These are phyloP conservation scores for Liopterus haemorrhoidalis DNA, from an alignment of 2,888 invertebrate genomes.

Conservation along the genomic window DNA sequence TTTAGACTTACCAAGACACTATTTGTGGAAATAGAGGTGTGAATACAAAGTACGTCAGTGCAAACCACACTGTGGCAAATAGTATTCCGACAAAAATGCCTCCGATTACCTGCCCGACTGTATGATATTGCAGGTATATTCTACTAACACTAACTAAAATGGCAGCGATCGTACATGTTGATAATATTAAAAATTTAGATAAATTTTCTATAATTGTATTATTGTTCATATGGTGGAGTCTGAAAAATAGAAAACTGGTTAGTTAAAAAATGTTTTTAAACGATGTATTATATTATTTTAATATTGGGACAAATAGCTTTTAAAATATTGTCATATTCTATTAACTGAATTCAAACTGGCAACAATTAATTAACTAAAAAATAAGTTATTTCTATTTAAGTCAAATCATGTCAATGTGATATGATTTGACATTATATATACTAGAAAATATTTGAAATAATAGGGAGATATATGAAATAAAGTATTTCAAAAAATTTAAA, in stretches of 20 bases:
- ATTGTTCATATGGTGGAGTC: slow-evolving; percentile 77
- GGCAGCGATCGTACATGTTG: slow-evolving; percentile 55
- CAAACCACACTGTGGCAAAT: slow-evolving; percentile 77
- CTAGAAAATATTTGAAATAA: no score
- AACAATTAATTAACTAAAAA: no score
- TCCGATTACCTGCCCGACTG: slow-evolving; percentile 71
- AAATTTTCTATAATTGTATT: slow-evolving; percentile 70
- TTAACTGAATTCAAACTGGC: no score
- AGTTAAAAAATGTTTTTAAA: not conserved
- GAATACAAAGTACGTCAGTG: slow-evolving; percentile 68
- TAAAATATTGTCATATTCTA: no score
- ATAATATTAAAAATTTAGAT: slow-evolving; percentile 63
- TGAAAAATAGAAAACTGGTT: slow-evolving; percentile 46
- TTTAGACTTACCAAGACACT: slow-evolving; percentile 69
- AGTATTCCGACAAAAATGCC: slow-evolving; percentile 69
- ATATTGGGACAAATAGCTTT: no score
- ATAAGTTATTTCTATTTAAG: no score
- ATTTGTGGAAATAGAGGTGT: slow-evolving; percentile 81
- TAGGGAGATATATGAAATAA: no score
- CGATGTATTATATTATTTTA: no score
- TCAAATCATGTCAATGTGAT: no score
- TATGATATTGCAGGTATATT: slow-evolving; percentile 83
- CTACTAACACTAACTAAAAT: slow-evolving; percentile 62
- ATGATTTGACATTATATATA: no score
- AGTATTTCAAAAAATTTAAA: no score